phyloP scores from a whole-genome alignment of 37 sponge, comb jelly and placozoan species.

The Spongia lamella region DNA sequence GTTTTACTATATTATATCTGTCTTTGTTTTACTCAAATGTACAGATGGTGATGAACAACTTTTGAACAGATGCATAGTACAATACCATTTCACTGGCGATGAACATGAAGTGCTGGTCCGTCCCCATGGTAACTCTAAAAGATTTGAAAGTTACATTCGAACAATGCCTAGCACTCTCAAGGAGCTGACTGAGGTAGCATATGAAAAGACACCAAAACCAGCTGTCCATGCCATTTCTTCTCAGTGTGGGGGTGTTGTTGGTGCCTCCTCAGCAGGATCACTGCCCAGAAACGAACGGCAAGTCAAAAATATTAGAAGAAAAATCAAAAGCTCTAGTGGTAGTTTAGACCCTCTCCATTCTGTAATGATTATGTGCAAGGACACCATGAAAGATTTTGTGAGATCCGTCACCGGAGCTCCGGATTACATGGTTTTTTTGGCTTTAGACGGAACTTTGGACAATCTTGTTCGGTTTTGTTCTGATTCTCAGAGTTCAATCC shows the following conservation, averaged over 20 bases:
- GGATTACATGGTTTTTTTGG: background rate
- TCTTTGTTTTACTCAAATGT: no score
- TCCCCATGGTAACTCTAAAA: conserved; percentile 21
- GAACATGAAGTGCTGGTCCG: background rate
- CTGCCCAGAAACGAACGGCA: background rate
- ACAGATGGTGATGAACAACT: conserved; percentile 15
- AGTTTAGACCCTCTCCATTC: conserved; percentile 1
- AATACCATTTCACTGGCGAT: background rate
- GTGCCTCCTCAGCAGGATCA: conserved; percentile 3
- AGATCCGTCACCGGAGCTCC: conserved; percentile 21
- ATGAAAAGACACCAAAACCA: background rate
- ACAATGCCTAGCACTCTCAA: conserved; percentile 13
- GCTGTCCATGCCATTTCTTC: background rate
- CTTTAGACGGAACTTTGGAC: background rate
- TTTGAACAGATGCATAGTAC: conserved; percentile 6
- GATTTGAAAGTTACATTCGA: background rate
- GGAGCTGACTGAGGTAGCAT: background rate
- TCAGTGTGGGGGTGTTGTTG: no score
- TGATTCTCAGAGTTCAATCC: background rate
- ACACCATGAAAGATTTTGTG: background rate
- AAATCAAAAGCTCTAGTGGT: no score
- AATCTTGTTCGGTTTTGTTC: conserved; percentile 17
- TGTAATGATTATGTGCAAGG: conserved; percentile 21
- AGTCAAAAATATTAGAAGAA: background rate
- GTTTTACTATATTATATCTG: no score